Evolutionary conservation across 2,113 vertebrate species (phyloP), one percentile per base, ranked within the genome.

Genomic region (Hylia prasina): DNA sequence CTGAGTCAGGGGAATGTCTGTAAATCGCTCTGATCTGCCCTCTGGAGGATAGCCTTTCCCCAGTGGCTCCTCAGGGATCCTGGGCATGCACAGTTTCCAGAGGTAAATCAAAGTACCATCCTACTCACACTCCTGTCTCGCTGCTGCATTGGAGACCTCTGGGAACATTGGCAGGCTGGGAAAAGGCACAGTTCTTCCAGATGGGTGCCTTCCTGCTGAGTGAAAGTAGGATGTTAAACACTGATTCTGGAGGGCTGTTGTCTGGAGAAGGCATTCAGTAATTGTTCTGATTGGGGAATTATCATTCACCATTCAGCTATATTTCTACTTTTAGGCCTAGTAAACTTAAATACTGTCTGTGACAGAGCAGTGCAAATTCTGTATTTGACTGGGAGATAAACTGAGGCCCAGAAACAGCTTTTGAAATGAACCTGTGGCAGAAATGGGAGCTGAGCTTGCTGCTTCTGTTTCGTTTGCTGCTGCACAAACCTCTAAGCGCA

Each of bases 1-100:
- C 0, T 30, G n/a, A 30, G 58, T 35, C 25, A 14, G 40, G 54
- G 44, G 12, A 42, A 11, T 31, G 51, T 39, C 56, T 90, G 24
- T 60, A 44, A 16, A 15, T 19, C 5, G 27, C 88, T 88, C 88
- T 87, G 82, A 93, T 82, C 50, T 93, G 90, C 88, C 85, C 84
- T 87, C 89, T 93, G 91, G 65, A 96, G 94, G 82, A 80, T 44
- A n/a, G 15, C 8, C 12, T 68, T 60, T 68, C 33, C 88, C 53
- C 40, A 28, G 28, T 5, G 50, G 13, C 82, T 70, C 47, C 37
- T 47, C 16, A 4, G 39, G 37, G 42, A 64, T 33, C 30, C 27
- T 16, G 27, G 7, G 11, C 48, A 18, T 17, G 40, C 75, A 35
- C 23, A 22, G 17, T 48, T 90, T 82, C 40, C 27, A 6, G 10